These are phyloP conservation scores for Ophion ventricosus DNA, from an alignment of 2,888 invertebrate species.

Conservation along the genomic window DNA sequence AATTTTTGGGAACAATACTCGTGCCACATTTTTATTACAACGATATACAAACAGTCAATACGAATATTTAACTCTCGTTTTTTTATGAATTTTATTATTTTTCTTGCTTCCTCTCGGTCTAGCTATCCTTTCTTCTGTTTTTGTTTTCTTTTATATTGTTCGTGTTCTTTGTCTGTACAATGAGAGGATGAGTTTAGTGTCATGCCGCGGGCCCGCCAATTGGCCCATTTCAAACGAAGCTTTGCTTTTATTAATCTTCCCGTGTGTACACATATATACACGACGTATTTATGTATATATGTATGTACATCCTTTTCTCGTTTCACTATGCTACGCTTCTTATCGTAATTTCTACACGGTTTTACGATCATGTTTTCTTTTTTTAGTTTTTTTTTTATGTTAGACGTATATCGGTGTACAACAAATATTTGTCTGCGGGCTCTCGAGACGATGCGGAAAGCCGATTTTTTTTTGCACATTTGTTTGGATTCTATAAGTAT, in stretches of 20 bases:
- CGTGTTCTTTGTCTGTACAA: constrained; percentile 51
- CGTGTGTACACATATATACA: constrained; percentile 3
- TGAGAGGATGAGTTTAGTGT: constrained; percentile 45
- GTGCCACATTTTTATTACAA: constrained; percentile 73
- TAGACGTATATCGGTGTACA: constrained; percentile 35
- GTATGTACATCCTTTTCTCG: background rate
- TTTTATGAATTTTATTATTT: constrained; percentile 25
- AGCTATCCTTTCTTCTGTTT: constrained; percentile 33
- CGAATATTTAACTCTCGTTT: constrained; percentile 51
- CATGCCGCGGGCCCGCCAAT: constrained; percentile 51
- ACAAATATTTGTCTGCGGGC: constrained; percentile 45
- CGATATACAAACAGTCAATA: constrained; percentile 79
- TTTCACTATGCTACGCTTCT: constrained; percentile 46
- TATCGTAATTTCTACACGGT: constrained; percentile 39
- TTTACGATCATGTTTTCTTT: constrained; percentile 34
- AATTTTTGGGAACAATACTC: constrained; percentile 71
- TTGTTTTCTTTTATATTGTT: constrained; percentile 17
- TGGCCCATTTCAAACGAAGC: constrained; percentile 65
- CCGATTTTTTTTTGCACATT: constrained; percentile 16
- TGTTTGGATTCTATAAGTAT: background rate
- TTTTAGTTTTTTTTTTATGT: constrained; percentile 13
- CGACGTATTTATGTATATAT: background rate
- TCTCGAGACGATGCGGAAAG: constrained; percentile 64
- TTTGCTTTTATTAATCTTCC: constrained; percentile 33
- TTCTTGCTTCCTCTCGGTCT: constrained; percentile 27